Base-by-base conservation (phyloP, 2,888 invertebrate species). In the Eupithecia inturbata region DNA sequence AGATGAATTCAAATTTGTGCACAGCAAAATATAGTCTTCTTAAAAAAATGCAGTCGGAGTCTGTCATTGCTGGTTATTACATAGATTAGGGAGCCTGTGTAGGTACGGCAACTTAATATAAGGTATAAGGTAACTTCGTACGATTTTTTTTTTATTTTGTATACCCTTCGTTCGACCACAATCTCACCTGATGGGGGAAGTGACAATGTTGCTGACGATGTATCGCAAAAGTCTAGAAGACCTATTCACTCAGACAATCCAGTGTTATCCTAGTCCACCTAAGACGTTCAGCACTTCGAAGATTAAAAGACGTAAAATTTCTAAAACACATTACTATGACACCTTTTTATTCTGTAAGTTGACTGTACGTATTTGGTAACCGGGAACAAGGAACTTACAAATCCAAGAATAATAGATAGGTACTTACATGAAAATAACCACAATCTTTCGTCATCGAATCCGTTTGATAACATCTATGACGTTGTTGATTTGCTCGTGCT, bases 401-500 rank as follows among this genome's bases (percentile, higher is more conserved):
- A 57, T 57, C 57, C 26, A 26, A 57, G 57, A 57, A 57, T 10
- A n/a, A 6, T 45, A 45, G 19, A 16, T 19, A 49, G 49, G n/a
- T n/a, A 49, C n/a, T 10, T 53, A n/a, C 57, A 26, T 26, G 14
- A 57, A 57, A 53, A 22, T 53, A 53, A 57, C 57, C 41, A 26
- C 41, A 67, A 28, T 68, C n/a, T 26, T 53, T 68, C 33, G n/a
- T 22, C 49, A 53, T 68, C 31, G 53, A 31, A 26, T 26, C 16
- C 19, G 33, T 66, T 22, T 66, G 66, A 57, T 57, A 57, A 57
- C 57, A 57, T 57, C 57, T 57, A 14, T 57, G 57, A 57, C 57
- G 57, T 57, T 57, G 22, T 26, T 33, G 33, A 63, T 33, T 66
- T 66, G 22, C 57, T 57, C 57, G 39, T 66, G 36, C 26, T 57